These are phyloP conservation scores for Sander vitreus DNA, from an alignment of 2,113 vertebrate species.

Conservation along the genomic window DNA sequence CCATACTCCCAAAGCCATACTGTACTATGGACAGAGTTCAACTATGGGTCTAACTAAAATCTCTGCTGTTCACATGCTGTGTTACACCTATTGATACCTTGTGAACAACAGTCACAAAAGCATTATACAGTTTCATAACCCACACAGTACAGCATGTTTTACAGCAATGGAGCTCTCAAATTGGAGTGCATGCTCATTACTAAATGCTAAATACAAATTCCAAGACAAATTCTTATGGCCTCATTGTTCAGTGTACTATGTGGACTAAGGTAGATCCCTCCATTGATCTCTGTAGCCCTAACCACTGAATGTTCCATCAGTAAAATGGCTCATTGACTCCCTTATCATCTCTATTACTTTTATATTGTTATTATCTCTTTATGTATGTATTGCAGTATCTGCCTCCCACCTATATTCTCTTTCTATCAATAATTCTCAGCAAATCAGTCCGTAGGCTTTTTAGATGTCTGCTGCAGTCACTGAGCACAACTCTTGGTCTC, in stretches of 20 bases:
- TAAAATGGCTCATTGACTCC: slow-evolving; percentile 54
- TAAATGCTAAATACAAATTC: slow-evolving; percentile 16
- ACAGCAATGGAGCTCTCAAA: neutral
- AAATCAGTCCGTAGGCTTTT: slow-evolving; percentile 25
- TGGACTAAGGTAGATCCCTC: slow-evolving; percentile 3
- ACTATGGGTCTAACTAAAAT: neutral
- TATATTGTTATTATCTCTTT: slow-evolving; percentile 40
- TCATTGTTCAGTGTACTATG: slow-evolving; percentile 35
- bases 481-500: slow-evolving; percentile 15
- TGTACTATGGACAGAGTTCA: neutral
- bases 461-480: slow-evolving; percentile 26
- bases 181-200: neutral
- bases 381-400: slow-evolving; percentile 16
- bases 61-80: neutral
- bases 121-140: neutral
- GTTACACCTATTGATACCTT: neutral
- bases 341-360: slow-evolving; percentile 30
- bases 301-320: slow-evolving; percentile 20
- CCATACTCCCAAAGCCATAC: too few species aligned
- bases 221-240: slow-evolving; percentile 13
- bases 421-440: slow-evolving; percentile 19
- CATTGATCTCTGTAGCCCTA: slow-evolving; percentile 42
- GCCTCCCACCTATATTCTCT: slow-evolving; percentile 6
- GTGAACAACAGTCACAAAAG: slow-evolving; percentile 1
- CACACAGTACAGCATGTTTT: neutral